These are phyloP conservation scores for Campylomormyrus numenius DNA, from an alignment of 2,113 vertebrate species.

Conservation along the genomic window DNA sequence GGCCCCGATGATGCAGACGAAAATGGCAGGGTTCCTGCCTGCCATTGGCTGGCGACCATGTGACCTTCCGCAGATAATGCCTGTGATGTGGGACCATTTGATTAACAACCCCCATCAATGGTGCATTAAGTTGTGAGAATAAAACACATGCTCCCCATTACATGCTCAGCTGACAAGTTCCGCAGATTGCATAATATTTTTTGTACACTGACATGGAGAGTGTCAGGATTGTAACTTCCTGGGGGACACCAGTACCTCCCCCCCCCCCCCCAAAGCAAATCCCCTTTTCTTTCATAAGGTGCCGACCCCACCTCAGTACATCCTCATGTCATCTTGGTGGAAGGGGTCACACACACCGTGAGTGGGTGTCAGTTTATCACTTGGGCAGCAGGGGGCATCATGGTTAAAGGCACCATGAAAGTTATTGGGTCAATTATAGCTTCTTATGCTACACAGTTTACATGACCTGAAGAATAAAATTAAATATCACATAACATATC, in stretches of 20 bases:
- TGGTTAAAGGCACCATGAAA: neutral
- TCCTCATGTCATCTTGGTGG: neutral
- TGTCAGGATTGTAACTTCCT: neutral
- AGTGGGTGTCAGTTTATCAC: neutral
- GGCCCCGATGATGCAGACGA: neutral
- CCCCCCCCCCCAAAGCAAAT: slow-evolving; percentile 19
- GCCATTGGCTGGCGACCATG: neutral
- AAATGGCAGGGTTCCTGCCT: neutral
- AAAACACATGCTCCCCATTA: neutral
- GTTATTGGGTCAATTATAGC: neutral
- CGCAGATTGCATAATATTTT: neutral
- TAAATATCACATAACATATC: neutral
- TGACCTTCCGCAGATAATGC: neutral
- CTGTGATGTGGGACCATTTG: neutral
- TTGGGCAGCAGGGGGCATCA: neutral
- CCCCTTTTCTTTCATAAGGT: neutral
- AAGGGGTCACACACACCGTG: neutral
- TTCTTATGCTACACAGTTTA: neutral
- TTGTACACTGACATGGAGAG: neutral
- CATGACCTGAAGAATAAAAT: neutral
- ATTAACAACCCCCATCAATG: neutral
- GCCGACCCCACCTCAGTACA: neutral
- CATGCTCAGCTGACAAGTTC: neutral
- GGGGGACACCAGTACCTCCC: slow-evolving; percentile 9
- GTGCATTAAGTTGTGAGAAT: neutral